A percentile compares a stretch with the other conserved stretches of the same genome.
Evolutionary conservation across 2,113 vertebrate genomes (phyloP).

Genomic region (Hiodon alosoides): DNA sequence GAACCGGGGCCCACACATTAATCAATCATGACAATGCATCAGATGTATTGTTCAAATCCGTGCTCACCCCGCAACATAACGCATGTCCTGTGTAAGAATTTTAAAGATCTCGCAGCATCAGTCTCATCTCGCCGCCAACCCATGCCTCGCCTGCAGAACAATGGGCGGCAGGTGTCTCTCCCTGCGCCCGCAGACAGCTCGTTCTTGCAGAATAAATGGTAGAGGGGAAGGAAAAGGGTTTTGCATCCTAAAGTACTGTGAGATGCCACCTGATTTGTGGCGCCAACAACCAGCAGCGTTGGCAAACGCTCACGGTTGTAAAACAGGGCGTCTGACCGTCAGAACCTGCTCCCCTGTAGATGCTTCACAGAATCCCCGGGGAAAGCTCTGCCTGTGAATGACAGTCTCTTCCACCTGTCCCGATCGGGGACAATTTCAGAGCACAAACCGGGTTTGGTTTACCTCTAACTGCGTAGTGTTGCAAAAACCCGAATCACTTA

Average conservation of each 20-base stretch:
- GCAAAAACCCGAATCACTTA: too few relatives aligned
- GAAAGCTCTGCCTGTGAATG: too few relatives aligned
- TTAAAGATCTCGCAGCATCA: too few relatives aligned
- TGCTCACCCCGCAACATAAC: conserved; percentile 43
- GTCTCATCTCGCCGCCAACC: too few relatives aligned
- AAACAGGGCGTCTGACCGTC: neutral
- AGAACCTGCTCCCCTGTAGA: neutral
- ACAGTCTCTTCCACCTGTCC: too few relatives aligned
- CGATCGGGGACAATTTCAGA: too few relatives aligned
- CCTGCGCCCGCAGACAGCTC: conserved; percentile 4
- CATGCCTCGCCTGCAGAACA: neutral
- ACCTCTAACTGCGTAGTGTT: too few relatives aligned
- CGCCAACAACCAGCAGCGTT: neutral
- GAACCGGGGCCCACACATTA: conserved; percentile 45
- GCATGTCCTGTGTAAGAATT: conserved; percentile 34
- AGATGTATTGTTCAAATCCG: conserved; percentile 56
- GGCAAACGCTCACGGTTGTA: neutral
- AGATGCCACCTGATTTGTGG: neutral
- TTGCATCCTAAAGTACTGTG: neutral
- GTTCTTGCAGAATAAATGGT: conserved; percentile 36
- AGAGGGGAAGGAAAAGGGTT: neutral
- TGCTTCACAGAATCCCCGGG: neutral
- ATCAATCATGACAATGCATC: conserved; percentile 53
- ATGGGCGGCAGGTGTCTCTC: neutral
- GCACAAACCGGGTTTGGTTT: too few relatives aligned